phyloP scores from a whole-genome alignment of 35 echinoderm and acorn worm species.

The Lytechinus pictus region DNA sequence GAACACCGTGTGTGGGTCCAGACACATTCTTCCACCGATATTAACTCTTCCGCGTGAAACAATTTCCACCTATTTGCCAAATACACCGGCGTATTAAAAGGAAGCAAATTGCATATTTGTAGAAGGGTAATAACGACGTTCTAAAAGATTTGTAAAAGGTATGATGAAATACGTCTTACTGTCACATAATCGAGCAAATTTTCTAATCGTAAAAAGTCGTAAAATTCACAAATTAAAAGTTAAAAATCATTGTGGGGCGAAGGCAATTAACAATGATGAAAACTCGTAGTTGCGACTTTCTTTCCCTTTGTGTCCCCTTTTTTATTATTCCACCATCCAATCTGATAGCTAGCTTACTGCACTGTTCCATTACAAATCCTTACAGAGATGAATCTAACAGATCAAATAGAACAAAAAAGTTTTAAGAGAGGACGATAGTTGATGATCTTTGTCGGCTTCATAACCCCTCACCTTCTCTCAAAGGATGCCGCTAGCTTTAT shows the following conservation, averaged over 20 bases:
- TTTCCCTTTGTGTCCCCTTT: not conserved
- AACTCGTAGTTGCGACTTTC: not conserved
- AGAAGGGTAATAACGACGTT: conserved; percentile 32
- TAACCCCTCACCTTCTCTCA: conserved; percentile 22
- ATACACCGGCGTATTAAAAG: not conserved
- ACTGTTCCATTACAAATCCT: conserved; percentile 12
- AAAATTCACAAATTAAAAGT: not conserved
- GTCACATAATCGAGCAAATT: not conserved
- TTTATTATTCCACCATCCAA: not conserved
- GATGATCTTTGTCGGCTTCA: conserved; percentile 25
- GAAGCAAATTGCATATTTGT: conserved; percentile 18
- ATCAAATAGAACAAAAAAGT: not conserved
- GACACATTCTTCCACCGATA: not conserved
- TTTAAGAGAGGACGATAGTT: conserved; percentile 44
- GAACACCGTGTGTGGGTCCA: conserved; percentile 26
- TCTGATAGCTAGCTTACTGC: not conserved
- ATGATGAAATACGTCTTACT: not conserved
- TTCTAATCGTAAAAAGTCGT: conserved; percentile 4
- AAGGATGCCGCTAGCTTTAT: conserved; percentile 36
- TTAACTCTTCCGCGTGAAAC: conserved; percentile 25
- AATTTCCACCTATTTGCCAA: conserved; percentile 8
- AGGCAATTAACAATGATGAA: not conserved
- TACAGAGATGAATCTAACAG: not conserved
- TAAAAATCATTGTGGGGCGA: not conserved
- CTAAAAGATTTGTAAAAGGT: conserved; percentile 47